phyloP scores from a whole-genome alignment of 1,140 invertebrate genomes.

The Myzus persicae region DNA sequence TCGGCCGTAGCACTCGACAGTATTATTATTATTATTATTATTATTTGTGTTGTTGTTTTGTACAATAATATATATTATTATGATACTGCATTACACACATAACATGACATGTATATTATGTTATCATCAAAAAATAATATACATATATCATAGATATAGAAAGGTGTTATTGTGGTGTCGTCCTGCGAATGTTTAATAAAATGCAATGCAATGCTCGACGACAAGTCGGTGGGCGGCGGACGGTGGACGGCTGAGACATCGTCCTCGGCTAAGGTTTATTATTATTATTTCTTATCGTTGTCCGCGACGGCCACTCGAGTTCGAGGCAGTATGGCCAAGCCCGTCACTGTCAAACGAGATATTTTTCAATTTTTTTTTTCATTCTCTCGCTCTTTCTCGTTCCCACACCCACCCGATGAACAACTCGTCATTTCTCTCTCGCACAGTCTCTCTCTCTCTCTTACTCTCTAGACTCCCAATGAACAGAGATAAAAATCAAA shows the following conservation, averaged over 20 bases:
- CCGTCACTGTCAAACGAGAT: constrained; percentile 6
- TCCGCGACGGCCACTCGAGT: not conserved
- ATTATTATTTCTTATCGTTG: not conserved
- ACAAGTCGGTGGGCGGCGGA: not conserved
- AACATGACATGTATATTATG: not conserved
- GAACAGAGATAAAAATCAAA: not conserved
- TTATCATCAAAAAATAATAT: not conserved
- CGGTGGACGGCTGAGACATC: not conserved
- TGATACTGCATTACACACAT: not conserved
- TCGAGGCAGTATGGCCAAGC: not conserved
- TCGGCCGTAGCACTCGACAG: not conserved
- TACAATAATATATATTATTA: not conserved
- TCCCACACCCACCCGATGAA: not conserved
- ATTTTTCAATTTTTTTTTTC: not conserved
- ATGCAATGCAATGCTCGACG: not conserved
- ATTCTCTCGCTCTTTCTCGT: not conserved
- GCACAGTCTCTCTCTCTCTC: no score
- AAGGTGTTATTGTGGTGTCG: not conserved
- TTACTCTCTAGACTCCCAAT: not conserved
- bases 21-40: constrained; percentile 13
- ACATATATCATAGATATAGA: not conserved
- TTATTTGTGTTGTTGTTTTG: not conserved
- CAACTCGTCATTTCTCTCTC: not conserved
- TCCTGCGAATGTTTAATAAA: not conserved
- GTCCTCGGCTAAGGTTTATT: not conserved